These are phyloP conservation scores for Eriosoma lanigerum DNA, from an alignment of 1,140 invertebrate genomes.

Conservation along the genomic window DNA sequence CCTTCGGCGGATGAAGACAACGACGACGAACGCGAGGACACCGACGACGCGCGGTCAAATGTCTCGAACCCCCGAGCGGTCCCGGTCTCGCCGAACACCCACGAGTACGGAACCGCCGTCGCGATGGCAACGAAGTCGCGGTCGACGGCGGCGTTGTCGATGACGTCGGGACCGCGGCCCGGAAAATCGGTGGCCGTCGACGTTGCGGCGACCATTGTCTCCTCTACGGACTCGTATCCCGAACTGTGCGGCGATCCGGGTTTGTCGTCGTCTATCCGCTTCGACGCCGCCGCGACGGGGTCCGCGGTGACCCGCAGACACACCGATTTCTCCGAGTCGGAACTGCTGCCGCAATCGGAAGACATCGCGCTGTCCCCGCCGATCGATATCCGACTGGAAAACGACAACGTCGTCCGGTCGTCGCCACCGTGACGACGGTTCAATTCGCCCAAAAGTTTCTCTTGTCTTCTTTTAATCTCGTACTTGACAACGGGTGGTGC, in stretches of 20 bases:
- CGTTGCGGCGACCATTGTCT: too few species aligned
- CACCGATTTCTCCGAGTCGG: constrained; percentile 38
- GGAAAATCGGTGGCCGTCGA: too few species aligned
- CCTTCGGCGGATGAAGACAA: not conserved
- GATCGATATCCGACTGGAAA: not conserved
- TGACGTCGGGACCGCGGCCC: too few species aligned
- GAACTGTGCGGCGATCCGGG: constrained; percentile 21
- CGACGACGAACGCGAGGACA: not conserved
- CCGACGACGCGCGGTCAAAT: not conserved
- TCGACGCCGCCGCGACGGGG: not conserved
- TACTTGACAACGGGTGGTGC: not conserved
- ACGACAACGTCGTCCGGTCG: not conserved
- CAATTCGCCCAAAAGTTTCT: constrained; percentile 1
- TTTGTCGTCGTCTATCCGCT: not conserved
- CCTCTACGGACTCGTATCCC: constrained; percentile 41
- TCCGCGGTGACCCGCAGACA: not conserved
- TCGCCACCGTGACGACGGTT: not conserved
- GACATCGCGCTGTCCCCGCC: not conserved
- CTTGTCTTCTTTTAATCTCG: constrained; percentile 31
- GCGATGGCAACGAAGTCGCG: too few species aligned
- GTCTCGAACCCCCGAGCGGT: not conserved
- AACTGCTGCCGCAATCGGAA: constrained; percentile 29
- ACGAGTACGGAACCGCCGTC: constrained; percentile 40
- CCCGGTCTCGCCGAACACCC: constrained; percentile 40
- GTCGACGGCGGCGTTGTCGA: not conserved